Evolutionary conservation across 2,797 vertebrate species (phyloP), one percentile per base, ranked within the genome.

Genomic region (Pantherophis vulpinus): DNA sequence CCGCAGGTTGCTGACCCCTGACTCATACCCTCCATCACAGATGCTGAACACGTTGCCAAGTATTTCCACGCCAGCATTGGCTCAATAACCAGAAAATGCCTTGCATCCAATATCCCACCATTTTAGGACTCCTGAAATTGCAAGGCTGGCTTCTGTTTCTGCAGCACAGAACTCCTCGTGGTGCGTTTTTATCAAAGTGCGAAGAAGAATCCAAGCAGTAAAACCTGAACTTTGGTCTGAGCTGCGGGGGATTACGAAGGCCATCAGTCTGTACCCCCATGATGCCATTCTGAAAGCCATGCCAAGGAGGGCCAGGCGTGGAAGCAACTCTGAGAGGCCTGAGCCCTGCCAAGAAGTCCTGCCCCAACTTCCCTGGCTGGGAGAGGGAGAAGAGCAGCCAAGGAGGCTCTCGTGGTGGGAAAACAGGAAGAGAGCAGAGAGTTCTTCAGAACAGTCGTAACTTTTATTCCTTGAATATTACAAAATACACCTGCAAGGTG

Each of bases 391-490:
- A 42, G 63, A 32, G n/a, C 29, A 70, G 14, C 70, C 7, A 37
- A 20, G 16, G 70, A 37, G n/a, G 1, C 6, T 20, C 66, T 4
- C 2, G 2, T 25, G 74, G 74, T 42, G 74, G 37, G 37, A 42
- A 79, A 42, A 1, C 70, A 89, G 27, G 6, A 13, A 93, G 16
- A n/a, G n/a, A 0, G 0, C 93, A 23, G 5, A 54, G 1, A 87
- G 63, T 93, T 95, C 74, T 97, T 97, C 97, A 96, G 96, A 96
- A 97, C 92, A 96, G 96, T 97, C 97, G 97, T 97, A 97, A 97
- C 96, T 97, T 98, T 94, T 97, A 97, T 98, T 97, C 97, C 98
- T 97, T 98, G 97, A 98, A 98, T 98, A 97, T 98, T 98, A 98
- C 97, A 98, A 98, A 98, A 98, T 96, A 98, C 97, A 97, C 94